Base-by-base conservation (phyloP, 92 coral and sea anemone species). In the Palythoa heliodiscus region DNA sequence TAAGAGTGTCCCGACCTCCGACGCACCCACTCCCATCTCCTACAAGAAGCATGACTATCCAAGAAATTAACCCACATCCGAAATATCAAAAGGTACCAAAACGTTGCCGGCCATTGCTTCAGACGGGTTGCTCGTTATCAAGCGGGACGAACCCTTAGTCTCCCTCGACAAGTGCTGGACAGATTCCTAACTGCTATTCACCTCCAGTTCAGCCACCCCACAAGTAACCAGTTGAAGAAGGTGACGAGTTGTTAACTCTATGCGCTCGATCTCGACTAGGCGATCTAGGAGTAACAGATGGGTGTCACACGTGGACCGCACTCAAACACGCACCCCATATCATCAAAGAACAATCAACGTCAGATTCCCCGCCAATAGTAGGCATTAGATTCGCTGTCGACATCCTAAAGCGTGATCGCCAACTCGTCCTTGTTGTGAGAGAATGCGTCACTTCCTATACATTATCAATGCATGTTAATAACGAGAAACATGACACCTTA, bases 181-280 rank as follows among this genome's bases (percentile, higher is more conserved):
- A 1, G 35, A 29, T 0, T 29, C 35, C 35, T 29, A 29, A 29
- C 35, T 29, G 35, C 35, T 1, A 29, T 29, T 1, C 35, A 29
- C 35, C 35, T 29, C 35, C 35, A 29, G 47, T 88, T 81, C 22
- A 29, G 43, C 35, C 89, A 87, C 53, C 89, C 87, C 25, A 55
- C 87, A 52, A 43, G 70, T 29, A 53, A 78, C 69, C 89, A 81
- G 54, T 87, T 87, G 37, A 63, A 71, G 75, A 86, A 52, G 86
- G 86, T 60, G 17, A 35, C 48, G 43, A 43, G 72, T 38, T 14
- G 86, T 10, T 67, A 78, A 15, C 82, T 87, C 40, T 82, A 23
- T 69, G 88, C 82, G 16, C 71, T 87, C 25, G 87, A 87, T 17
- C 38, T 82, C 35, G 19, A 87, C 23, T 16, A 81, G n/a, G 74